Evolutionary conservation across 2,797 vertebrate genomes (phyloP).

Genomic region (Xenopus petersii): DNA sequence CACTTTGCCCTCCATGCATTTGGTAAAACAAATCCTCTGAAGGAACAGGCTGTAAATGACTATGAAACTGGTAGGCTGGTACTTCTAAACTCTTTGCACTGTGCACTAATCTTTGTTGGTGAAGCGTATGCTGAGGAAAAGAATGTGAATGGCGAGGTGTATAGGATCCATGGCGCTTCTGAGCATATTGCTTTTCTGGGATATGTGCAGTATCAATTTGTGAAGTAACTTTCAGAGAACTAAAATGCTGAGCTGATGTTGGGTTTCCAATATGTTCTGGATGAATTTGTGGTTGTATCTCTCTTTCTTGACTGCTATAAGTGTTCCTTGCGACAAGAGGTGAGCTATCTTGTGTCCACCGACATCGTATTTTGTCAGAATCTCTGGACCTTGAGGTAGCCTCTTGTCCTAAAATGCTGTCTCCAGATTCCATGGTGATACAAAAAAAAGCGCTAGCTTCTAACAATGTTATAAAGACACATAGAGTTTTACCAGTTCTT

Average conservation of each 20-base stretch:
- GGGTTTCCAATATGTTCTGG: slow-evolving; percentile 73
- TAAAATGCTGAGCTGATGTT: slow-evolving; percentile 79
- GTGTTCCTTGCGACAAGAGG: slow-evolving; percentile 82
- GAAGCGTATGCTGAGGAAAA: slow-evolving; percentile 87
- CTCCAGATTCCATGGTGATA: slow-evolving; percentile 87
- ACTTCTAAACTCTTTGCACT: slow-evolving; percentile 87
- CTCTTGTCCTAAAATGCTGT: slow-evolving; percentile 81
- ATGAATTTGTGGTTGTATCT: slow-evolving; percentile 75
- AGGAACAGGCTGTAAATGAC: slow-evolving; percentile 80
- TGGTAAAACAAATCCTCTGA: slow-evolving; percentile 88
- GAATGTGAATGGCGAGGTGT: slow-evolving; percentile 86
- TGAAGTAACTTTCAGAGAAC: slow-evolving; percentile 77
- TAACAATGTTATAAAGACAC: slow-evolving; percentile 73
- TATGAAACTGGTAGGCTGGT: slow-evolving; percentile 86
- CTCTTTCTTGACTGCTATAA: slow-evolving; percentile 80
- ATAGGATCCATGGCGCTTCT: slow-evolving; percentile 79
- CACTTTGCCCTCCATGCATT: slow-evolving; percentile 76
- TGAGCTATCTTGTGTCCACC: slow-evolving; percentile 88
- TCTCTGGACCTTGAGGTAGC: slow-evolving; percentile 85
- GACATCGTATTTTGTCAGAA: slow-evolving; percentile 79
- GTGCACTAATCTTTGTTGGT: slow-evolving; percentile 81
- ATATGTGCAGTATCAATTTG: slow-evolving; percentile 72
- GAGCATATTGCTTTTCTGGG: slow-evolving; percentile 76
- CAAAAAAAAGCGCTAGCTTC: slow-evolving; percentile 75
- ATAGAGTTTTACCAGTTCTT: slow-evolving; percentile 71